phyloP scores from a whole-genome alignment of 2,113 vertebrate species.

The Pseudolaguvia tuberculata region DNA sequence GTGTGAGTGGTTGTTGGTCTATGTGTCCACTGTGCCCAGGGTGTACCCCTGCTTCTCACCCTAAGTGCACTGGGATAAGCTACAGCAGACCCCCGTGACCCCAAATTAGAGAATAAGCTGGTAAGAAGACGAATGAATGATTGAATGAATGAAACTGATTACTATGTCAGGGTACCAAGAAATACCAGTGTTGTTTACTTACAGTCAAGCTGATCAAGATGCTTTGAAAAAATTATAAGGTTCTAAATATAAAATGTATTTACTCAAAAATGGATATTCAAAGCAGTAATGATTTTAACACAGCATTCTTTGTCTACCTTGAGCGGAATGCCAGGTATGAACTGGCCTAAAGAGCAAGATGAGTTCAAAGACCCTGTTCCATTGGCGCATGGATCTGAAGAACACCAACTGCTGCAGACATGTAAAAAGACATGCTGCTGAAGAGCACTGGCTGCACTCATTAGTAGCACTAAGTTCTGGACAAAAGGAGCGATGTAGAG shows the following conservation, averaged over 20 bases:
- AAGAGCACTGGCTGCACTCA: constrained; percentile 34
- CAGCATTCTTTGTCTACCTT: constrained; percentile 40
- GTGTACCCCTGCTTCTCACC: too few relatives aligned
- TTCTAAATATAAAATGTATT: neutral
- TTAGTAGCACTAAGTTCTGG: constrained; percentile 42
- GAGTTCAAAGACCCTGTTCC: constrained; percentile 42
- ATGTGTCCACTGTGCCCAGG: too few relatives aligned
- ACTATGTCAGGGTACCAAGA: neutral
- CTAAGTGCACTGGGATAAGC: too few relatives aligned
- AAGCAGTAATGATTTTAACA: constrained; percentile 32
- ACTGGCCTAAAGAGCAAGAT: constrained; percentile 20
- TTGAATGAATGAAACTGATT: too few relatives aligned
- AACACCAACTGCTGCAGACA: constrained; percentile 16
- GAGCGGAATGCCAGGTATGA: constrained; percentile 47
- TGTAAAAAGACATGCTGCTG: constrained; percentile 38
- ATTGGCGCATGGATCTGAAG: constrained; percentile 33
- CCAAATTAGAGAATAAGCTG: too few relatives aligned
- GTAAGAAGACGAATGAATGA: too few relatives aligned
- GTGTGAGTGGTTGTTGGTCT: too few relatives aligned
- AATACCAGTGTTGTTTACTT: neutral
- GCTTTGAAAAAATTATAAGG: neutral
- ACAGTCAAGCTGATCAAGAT: neutral
- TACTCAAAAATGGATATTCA: constrained; percentile 19
- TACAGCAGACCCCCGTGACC: too few relatives aligned
- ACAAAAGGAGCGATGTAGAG: constrained; percentile 34